Percentiles rank a stretch among this genome's conserved stretches.
Conservation (phyloP, 2,888 invertebrate species). For the Micropterix aruncella region DNA sequence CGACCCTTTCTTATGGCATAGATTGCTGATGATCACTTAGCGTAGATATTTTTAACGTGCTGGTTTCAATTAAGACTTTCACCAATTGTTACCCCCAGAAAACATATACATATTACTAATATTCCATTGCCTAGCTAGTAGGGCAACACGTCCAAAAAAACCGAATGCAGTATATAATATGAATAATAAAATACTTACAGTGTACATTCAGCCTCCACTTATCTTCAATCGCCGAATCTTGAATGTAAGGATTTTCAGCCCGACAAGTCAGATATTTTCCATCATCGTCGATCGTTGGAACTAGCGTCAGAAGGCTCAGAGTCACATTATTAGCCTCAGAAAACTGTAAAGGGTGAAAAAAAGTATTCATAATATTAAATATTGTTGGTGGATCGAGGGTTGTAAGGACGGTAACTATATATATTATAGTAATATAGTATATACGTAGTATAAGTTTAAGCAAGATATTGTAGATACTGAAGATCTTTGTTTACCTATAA, state of each 20-base stretch:
- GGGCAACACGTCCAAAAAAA: neutral
- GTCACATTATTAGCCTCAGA: slow-evolving; percentile 71
- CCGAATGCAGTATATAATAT: neutral
- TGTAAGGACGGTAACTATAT: too few species aligned
- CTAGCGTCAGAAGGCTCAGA: slow-evolving; percentile 69
- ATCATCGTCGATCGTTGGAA: slow-evolving; percentile 75
- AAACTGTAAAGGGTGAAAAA: slow-evolving; percentile 56
- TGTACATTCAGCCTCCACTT: slow-evolving; percentile 79
- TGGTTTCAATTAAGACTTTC: too few species aligned
- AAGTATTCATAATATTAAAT: too few species aligned
- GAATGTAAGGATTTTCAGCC: slow-evolving; percentile 75
- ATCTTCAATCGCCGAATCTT: slow-evolving; percentile 71
- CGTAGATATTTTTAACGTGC: too few species aligned
- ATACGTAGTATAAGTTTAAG: slow-evolving; percentile 1
- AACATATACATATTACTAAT: neutral
- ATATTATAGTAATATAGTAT: too few species aligned
- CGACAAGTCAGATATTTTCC: slow-evolving; percentile 81
- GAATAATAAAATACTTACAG: slow-evolving; percentile 48
- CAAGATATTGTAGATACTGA: too few species aligned
- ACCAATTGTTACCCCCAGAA: neutral
- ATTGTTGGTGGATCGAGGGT: too few species aligned
- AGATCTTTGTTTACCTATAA: too few species aligned
- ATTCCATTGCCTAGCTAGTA: too few species aligned
- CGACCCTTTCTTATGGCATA: too few species aligned
- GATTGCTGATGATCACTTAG: too few species aligned